phyloP scores from a whole-genome alignment of 2,113 vertebrate species.

The Corvus hawaiiensis region DNA sequence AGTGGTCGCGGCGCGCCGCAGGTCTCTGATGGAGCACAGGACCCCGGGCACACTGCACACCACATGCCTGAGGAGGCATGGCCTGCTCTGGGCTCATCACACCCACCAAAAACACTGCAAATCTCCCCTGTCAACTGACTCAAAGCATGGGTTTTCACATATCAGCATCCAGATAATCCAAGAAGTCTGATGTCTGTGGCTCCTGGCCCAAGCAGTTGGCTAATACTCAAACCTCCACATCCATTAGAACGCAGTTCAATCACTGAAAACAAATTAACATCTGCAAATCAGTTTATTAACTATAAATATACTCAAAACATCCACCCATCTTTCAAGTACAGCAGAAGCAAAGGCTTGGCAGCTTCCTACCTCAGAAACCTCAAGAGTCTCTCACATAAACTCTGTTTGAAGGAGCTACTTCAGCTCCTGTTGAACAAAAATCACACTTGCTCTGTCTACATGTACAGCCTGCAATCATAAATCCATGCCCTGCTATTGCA shows the following conservation, averaged over 20 bases:
- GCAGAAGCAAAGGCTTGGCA: not conserved
- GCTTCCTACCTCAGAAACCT: not conserved
- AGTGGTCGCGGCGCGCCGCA: fast-evolving
- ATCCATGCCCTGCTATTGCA: not conserved
- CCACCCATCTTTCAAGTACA: not conserved
- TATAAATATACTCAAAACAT: not conserved
- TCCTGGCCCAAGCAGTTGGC: not conserved
- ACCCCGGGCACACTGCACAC: not conserved
- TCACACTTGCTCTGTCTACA: not conserved
- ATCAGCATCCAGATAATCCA: not conserved
- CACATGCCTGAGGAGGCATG: fast-evolving
- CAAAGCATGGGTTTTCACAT: not conserved
- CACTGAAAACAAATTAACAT: not conserved
- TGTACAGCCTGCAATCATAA: not conserved
- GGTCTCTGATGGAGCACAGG: not conserved
- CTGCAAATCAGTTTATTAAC: not conserved
- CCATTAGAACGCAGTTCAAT: not conserved
- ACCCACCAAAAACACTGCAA: not conserved
- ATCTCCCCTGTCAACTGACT: not conserved
- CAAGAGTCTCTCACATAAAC: not conserved
- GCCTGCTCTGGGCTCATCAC: not conserved
- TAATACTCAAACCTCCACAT: not conserved
- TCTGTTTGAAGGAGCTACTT: not conserved
- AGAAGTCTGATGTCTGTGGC: not conserved
- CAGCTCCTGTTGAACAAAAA: not conserved